Conservation (phyloP, 2,797 vertebrate species). For the Leucoraja ocellata region DNA sequence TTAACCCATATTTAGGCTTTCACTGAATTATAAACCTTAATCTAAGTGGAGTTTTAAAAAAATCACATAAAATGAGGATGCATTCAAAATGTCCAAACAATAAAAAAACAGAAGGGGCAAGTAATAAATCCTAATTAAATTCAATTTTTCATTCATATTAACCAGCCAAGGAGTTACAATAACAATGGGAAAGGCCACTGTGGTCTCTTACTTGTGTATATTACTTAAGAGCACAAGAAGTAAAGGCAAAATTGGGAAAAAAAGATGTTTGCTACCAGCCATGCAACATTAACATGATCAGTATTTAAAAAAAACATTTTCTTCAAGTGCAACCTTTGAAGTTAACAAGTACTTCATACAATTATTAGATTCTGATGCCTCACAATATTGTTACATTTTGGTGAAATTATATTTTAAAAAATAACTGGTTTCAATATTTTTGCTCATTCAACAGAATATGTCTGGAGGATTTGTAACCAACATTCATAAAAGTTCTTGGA, state of each 20-base stretch:
- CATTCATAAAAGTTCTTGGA: not conserved
- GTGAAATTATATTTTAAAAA: not conserved
- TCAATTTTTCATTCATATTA: not conserved
- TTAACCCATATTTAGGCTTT: not conserved
- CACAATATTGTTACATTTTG: not conserved
- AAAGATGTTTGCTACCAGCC: not conserved
- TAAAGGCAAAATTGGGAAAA: not conserved
- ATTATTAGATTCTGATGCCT: not conserved
- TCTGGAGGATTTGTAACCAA: not conserved
- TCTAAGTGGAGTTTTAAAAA: not conserved
- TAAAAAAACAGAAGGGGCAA: not conserved
- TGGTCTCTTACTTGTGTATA: not conserved
- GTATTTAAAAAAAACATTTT: not conserved
- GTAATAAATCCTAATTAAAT: not conserved
- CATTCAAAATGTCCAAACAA: not conserved
- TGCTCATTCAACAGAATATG: not conserved
- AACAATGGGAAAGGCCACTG: not conserved
- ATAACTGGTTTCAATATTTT: not conserved
- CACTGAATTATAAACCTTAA: not conserved
- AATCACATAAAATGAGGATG: not conserved
- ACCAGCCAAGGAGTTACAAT: not conserved
- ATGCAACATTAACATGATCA: constrained; percentile 4
- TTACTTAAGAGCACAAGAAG: not conserved
- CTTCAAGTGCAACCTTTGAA: not conserved
- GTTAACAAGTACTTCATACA: not conserved